Percentiles rank a stretch among this genome's conserved stretches.
These are phyloP conservation scores for Rousettus madagascariensis DNA, from an alignment of 2,797 vertebrate genomes.

Conservation along the genomic window DNA sequence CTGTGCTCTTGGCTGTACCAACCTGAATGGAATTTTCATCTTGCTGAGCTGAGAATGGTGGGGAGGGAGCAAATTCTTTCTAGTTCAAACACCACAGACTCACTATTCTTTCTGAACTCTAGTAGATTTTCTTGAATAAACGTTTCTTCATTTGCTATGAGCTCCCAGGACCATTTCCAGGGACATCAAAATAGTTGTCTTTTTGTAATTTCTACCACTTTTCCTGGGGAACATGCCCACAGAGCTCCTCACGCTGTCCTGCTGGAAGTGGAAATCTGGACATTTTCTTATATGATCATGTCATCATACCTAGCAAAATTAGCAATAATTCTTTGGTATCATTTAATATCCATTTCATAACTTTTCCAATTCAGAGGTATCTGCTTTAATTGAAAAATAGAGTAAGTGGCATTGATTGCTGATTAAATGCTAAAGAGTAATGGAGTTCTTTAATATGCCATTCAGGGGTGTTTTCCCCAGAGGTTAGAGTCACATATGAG, in stretches of 20 bases:
- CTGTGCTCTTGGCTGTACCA: neutral
- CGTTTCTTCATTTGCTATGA: neutral
- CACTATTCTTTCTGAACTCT: neutral
- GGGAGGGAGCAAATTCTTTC: neutral
- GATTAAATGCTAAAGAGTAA: neutral
- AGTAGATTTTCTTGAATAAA: conserved; percentile 12
- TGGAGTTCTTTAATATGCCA: neutral
- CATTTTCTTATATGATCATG: neutral
- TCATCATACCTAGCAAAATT: neutral
- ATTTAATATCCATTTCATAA: neutral
- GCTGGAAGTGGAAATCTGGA: neutral
- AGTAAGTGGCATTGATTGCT: neutral
- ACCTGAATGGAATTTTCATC: neutral
- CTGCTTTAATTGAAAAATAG: conserved; percentile 23
- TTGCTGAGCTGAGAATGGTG: neutral
- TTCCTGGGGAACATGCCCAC: neutral
- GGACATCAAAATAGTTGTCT: neutral
- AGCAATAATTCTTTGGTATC: neutral
- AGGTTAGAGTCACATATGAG: neutral
- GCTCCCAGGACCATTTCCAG: neutral
- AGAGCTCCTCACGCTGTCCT: neutral
- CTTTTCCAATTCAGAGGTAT: neutral
- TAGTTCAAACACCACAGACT: neutral
- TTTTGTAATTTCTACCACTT: conserved; percentile 6
- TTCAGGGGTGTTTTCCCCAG: neutral